phyloP scores from a whole-genome alignment of 2,797 vertebrate genomes.

The Champsocephalus gunnari region DNA sequence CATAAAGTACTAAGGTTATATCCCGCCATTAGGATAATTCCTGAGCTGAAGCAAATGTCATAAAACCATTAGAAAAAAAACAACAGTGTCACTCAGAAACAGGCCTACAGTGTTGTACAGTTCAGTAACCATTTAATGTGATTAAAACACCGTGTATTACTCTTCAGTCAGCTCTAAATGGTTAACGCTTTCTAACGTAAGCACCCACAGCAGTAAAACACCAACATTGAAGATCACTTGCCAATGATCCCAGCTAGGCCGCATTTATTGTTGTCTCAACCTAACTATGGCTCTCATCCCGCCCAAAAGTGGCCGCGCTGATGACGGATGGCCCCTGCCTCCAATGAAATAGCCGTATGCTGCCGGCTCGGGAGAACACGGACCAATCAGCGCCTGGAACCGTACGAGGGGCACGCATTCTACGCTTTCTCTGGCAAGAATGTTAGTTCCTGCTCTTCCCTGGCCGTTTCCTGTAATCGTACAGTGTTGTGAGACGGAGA shows the following conservation, averaged over 20 bases:
- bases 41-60: slow-evolving; percentile 35
- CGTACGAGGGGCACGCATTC: slow-evolving; percentile 67
- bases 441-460: slow-evolving; percentile 89
- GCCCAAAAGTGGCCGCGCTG: slow-evolving; percentile 64
- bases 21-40: neutral
- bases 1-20: neutral
- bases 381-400: slow-evolving; percentile 72
- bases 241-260: slow-evolving; percentile 82
- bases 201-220: slow-evolving; percentile 46
- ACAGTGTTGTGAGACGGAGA: slow-evolving; percentile 91
- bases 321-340: slow-evolving; percentile 28
- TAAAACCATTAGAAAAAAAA: slow-evolving; percentile 44
- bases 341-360: slow-evolving; percentile 70
- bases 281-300: slow-evolving; percentile 77
- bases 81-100: slow-evolving; percentile 43
- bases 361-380: slow-evolving; percentile 52
- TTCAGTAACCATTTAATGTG: neutral
- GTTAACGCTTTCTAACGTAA: neutral
- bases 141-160: slow-evolving; percentile 12
- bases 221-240: slow-evolving; percentile 64
- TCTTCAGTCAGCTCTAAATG: slow-evolving; percentile 1
- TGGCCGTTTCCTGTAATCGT: slow-evolving; percentile 90
- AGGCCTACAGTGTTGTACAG: neutral
- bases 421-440: slow-evolving; percentile 80
- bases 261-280: slow-evolving; percentile 84